Conservation (phyloP, 2,113 vertebrate genomes). For the Perca schrenkii region DNA sequence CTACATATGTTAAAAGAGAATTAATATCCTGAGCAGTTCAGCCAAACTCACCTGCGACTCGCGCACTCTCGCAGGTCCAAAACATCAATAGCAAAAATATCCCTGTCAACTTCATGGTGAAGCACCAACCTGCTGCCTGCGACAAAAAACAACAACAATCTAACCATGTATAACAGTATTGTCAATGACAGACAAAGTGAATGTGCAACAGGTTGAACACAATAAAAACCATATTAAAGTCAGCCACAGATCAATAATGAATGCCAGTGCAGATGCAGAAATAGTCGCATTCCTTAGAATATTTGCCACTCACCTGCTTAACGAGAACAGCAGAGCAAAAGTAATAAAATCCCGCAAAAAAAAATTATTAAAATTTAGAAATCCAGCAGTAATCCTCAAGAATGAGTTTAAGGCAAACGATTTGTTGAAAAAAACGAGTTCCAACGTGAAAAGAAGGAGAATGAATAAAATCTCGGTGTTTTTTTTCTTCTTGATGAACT, state of each 20-base stretch:
- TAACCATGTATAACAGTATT: not conserved
- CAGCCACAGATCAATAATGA: not conserved
- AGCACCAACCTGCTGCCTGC: constrained; percentile 60
- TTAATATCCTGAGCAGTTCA: not conserved
- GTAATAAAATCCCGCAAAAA: constrained; percentile 53
- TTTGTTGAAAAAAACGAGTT: constrained; percentile 24
- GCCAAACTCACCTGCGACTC: constrained; percentile 90
- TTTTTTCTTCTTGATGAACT: constrained; percentile 38
- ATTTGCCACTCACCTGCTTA: constrained; percentile 69
- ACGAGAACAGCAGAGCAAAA: constrained; percentile 37
- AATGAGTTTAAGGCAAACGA: constrained; percentile 11
- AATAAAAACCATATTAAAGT: not conserved
- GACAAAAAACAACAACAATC: constrained; percentile 1
- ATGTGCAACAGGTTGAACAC: constrained; percentile 18
- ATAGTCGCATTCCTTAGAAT: not conserved
- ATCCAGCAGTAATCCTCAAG: constrained; percentile 70
- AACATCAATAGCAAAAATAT: constrained; percentile 88
- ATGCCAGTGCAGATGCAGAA: constrained; percentile 4
- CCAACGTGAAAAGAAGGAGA: constrained; percentile 22
- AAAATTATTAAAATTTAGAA: constrained; percentile 23
- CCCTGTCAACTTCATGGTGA: constrained; percentile 87
- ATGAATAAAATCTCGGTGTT: not conserved
- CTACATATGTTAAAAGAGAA: not conserved
- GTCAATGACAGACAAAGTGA: not conserved
- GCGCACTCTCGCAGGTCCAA: constrained; percentile 81